Conservation (phyloP, 1,140 invertebrate genomes). For the Linepithema humile region DNA sequence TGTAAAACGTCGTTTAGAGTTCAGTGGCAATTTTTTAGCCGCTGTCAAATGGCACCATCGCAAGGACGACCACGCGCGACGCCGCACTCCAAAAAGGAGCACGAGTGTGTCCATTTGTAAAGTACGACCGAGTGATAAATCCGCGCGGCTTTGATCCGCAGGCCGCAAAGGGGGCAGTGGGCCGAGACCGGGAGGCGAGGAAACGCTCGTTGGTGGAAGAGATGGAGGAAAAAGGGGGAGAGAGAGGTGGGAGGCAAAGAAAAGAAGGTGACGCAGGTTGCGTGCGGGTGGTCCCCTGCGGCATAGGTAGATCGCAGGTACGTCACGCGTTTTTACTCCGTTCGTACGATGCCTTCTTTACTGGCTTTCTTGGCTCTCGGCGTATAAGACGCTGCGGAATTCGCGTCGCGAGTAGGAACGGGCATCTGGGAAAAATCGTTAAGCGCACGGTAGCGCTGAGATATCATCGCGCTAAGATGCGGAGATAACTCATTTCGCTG, state of each 20-base stretch:
- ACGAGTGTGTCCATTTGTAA: conserved; percentile 61
- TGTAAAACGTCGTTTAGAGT: neutral
- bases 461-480: conserved; percentile 8
- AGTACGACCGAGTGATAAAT: conserved; percentile 68
- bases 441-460: conserved; percentile 35
- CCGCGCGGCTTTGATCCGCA: conserved; percentile 48
- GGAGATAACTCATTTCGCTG: conserved; percentile 22
- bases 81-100: conserved; percentile 52
- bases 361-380: conserved; percentile 35
- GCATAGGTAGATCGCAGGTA: conserved; percentile 74
- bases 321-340: conserved; percentile 75
- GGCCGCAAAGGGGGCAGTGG: conserved; percentile 45
- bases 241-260: conserved; percentile 66
- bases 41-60: conserved; percentile 42
- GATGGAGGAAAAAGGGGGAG: conserved; percentile 41
- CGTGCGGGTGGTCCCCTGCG: conserved; percentile 81
- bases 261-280: conserved; percentile 73
- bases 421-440: conserved; percentile 39
- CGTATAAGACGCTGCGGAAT: conserved; percentile 37
- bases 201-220: neutral
- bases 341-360: conserved; percentile 68
- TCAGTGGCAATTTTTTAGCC: conserved; percentile 11
- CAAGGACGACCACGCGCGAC: conserved; percentile 35
- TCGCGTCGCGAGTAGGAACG: conserved; percentile 9
- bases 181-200: conserved; percentile 26